A percentile compares a stretch with the other conserved stretches of the same genome.
Evolutionary conservation across 2,888 invertebrate species (phyloP).

Genomic region (Thyatira batis): DNA sequence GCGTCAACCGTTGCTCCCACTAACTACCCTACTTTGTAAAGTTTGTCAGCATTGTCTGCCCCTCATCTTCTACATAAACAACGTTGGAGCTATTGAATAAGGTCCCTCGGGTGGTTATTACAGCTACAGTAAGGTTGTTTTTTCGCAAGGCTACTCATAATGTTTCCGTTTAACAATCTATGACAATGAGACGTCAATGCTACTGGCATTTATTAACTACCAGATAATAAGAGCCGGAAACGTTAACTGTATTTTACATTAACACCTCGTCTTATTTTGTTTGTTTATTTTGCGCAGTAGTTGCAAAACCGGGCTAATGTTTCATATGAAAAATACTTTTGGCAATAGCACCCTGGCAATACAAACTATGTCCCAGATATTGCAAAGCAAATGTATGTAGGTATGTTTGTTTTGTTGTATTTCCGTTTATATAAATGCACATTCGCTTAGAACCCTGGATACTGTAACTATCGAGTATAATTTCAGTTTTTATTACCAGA

Average conservation of each 20-base stretch:
- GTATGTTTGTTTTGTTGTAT: not conserved
- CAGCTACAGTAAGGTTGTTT: not conserved
- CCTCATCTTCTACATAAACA: not conserved
- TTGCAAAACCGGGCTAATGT: not conserved
- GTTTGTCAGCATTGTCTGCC: not conserved
- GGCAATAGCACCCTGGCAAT: not conserved
- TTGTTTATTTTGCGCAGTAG: not conserved
- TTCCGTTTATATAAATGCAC: not conserved
- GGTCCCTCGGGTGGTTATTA: not conserved
- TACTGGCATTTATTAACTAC: not conserved
- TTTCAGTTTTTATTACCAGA: slow-evolving; percentile 2
- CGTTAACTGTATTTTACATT: not conserved
- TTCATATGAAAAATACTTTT: not conserved
- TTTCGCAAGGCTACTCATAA: not conserved
- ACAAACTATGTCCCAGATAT: too few relatives aligned
- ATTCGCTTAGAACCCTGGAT: not conserved
- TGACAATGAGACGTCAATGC: not conserved
- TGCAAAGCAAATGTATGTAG: too few relatives aligned
- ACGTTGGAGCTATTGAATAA: not conserved
- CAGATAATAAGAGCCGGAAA: not conserved
- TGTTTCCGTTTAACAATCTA: not conserved
- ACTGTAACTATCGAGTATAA: not conserved
- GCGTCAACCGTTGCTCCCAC: not conserved
- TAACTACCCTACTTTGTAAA: not conserved
- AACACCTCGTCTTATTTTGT: not conserved